phyloP scores from a whole-genome alignment of 2,888 invertebrate species.

The Ditula angustiorana region DNA sequence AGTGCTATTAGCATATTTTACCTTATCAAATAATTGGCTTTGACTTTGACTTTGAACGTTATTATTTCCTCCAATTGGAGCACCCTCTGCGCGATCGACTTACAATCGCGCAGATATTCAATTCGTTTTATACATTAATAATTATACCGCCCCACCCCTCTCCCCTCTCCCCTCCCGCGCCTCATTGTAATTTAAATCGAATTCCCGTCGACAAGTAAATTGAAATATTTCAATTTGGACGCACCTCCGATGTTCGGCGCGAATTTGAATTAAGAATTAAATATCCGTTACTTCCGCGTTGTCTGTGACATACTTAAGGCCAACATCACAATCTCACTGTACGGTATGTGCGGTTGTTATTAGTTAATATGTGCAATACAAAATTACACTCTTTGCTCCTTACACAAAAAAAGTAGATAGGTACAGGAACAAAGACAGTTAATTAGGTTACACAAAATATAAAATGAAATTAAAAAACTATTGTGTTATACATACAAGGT shows the following conservation, averaged over 20 bases:
- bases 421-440: no score
- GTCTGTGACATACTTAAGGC: not conserved
- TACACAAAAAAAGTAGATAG: no score
- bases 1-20: no score
- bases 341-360: no score
- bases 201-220: slow-evolving; percentile 82
- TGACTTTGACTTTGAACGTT: not conserved
- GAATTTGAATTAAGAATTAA: slow-evolving; percentile 66
- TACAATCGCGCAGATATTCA: slow-evolving; percentile 68
- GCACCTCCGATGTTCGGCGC: slow-evolving; percentile 35
- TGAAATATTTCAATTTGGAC: slow-evolving; percentile 82
- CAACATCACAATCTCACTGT: not conserved
- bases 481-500: no score
- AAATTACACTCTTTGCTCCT: no score
- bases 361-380: no score
- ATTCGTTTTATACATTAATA: slow-evolving; percentile 73
- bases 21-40: no score
- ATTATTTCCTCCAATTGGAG: not conserved
- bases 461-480: no score
- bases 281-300: slow-evolving; percentile 45
- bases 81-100: slow-evolving; percentile 34
- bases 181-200: slow-evolving; percentile 84
- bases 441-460: no score
- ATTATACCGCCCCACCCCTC: slow-evolving; percentile 56
- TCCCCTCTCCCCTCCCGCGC: slow-evolving; percentile 46